Base-by-base conservation (phyloP, 2,888 invertebrate species). In the Spodoptera exigua region DNA sequence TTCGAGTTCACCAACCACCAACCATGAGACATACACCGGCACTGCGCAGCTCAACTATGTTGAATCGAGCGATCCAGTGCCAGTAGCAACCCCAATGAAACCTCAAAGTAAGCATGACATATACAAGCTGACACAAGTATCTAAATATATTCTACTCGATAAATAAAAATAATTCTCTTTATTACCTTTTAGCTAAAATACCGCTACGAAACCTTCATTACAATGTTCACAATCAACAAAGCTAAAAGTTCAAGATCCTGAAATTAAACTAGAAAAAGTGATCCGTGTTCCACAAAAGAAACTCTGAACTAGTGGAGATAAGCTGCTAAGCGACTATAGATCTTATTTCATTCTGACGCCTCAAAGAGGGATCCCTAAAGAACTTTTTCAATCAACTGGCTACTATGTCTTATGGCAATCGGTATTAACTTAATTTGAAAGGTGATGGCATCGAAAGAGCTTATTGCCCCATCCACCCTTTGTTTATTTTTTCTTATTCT, bases 301-400 rank as follows among this genome's bases (percentile, higher is more conserved):
- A 55, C 40, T 67, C 59, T n/a, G 17, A 41, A 44, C 62, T 68
- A 54, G 63, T 49, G 49, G 13, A 47, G 16, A 64, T 36, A 35
- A 54, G 18, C 13, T 13, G 18, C 49, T 51, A 36, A 55, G 67
- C 66, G 73, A 37, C 52, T 32, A 49, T 47, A 70, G 70, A 64
- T 45, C 70, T 51, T 34, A 58, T 58, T 61, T 54, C 52, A 45
- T 76, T 57, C 34, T 34, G 47, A 48, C 43, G 39, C 48, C 59
- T 58, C 53, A 60, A 49, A 48, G 27, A 55, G 14, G 77, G 77
- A 77, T 68, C 70, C 68, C 68, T 70, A 83, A 83, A 80, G 61
- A 78, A 90, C 84, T 90, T 91, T 91, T 91, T 90, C 90, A 90
- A 91, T 90, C 90, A 89, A 85, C 84, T 76, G 76, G 76, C 80